phyloP scores from a whole-genome alignment of 2,113 vertebrate species.

The Nerophis lumbriciformis region DNA sequence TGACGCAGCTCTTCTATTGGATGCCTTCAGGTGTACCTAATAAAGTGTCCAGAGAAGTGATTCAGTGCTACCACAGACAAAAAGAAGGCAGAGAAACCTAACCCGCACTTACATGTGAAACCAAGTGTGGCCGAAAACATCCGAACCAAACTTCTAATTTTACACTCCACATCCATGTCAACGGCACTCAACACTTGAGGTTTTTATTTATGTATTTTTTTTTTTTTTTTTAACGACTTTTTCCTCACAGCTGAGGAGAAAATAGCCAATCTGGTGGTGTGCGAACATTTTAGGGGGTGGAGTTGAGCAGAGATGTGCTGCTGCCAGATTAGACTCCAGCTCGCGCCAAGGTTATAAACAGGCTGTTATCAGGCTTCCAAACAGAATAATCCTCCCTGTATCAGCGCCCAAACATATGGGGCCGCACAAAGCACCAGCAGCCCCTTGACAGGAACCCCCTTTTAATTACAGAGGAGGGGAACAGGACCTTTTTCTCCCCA shows the following conservation, averaged over 20 bases:
- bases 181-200: constrained; percentile 15
- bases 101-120: constrained; percentile 1
- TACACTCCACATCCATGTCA: constrained; percentile 25
- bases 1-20: background rate
- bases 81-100: constrained; percentile 14
- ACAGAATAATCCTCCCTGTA: constrained; percentile 98
- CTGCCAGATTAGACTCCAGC: constrained; percentile 94
- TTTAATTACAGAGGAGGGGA: constrained; percentile 90
- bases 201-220: background rate
- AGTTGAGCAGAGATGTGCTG: constrained; percentile 82
- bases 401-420: constrained; percentile 97
- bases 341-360: constrained; percentile 98
- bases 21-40: background rate
- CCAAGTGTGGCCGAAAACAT: constrained; percentile 7
- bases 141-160: constrained; percentile 34
- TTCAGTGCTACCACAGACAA: constrained; percentile 7
- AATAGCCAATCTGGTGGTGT: constrained; percentile 51
- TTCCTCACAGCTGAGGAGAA: constrained; percentile 32
- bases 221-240: constrained; percentile 44
- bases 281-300: constrained; percentile 44
- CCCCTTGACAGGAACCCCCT: constrained; percentile 93
- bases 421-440: constrained; percentile 91
- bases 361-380: constrained; percentile 94
- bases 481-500: constrained; percentile 54
- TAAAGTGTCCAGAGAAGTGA: constrained; percentile 38